Base-by-base conservation (phyloP, 2,797 vertebrate species). In the Okamejei kenojei region DNA sequence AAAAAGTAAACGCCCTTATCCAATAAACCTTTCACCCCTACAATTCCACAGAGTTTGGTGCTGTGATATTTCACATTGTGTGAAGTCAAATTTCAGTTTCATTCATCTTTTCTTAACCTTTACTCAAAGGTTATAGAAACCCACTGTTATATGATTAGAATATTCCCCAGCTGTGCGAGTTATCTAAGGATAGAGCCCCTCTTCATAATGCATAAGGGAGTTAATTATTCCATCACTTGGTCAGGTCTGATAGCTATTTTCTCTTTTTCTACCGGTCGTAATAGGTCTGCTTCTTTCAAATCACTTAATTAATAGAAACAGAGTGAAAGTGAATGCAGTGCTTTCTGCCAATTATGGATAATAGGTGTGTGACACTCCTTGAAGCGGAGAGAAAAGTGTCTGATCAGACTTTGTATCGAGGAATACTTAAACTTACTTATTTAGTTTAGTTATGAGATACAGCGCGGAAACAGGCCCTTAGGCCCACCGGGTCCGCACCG, bases 91-190 rank as follows among this genome's bases (percentile, higher is more conserved):
- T 21, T 90, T 90, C 65, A 90, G 63, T 73, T 71, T 73, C 63
- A 90, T 68, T 90, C 65, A 90, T 84, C 58, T 84, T 23, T 84
- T 84, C 45, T 84, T 71, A n/a, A 68, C 17, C 35, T 90, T 71
- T 90, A 71, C 88, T 38, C 32, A 90, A 68, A 90, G 71, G 19
- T 90, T 90, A 86, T 90, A 23, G 68, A 15, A 90, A 61, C 61
- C 54, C 35, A 68, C 63, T 73, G 11, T 90, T 68, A 8, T 90
- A 73, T 63, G 65, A 90, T 71, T 38, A 84, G 77, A n/a, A 78
- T 78, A 78, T 78, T 82, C 45, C 6, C 7, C 63, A 90, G 32
- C n/a, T 35, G 29, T n/a, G 65, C 82, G 65, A 21, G 13, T 90
- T 68, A 73, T 90, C n/a, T 38, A 45, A 35, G 65, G 65, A 15